Base-by-base conservation (phyloP, 2,113 vertebrate genomes). In the Prunella himalayana region DNA sequence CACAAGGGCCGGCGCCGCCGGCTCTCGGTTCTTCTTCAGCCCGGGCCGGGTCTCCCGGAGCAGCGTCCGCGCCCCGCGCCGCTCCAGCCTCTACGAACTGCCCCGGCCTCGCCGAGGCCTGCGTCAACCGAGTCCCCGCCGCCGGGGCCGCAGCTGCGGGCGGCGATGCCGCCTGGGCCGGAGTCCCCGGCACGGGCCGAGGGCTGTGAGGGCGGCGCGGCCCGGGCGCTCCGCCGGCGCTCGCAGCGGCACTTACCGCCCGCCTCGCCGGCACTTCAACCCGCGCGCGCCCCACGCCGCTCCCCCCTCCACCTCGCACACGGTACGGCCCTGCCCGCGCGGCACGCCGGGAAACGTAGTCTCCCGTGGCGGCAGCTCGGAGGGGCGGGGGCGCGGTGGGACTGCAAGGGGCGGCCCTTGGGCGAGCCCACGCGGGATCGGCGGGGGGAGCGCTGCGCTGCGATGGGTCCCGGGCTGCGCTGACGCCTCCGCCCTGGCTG, bases 271-370 rank as follows among this genome's bases (percentile, higher is more conserved):
- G 78, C 33, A 27, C 76, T 94, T 82, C 86, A 87, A 82, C 72
- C 30, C 15, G 9, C 45, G 19, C 47, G 88, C 77, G 28, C 42
- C 61, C 37, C 11, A 31, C 45, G 17, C 51, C n/a, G 18, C 72
- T 17, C 41, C 73, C 76, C 54, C 45, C 53, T 17, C 1, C 42
- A 3, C 10, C 25, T 24, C 22, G 69, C 54, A 64, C 79, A 63
- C 27, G n/a, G 94, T 42, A 11, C 42, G 53, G 68, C 57, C 92
- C 56, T 22, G n/a, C 24, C 35, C 90, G 86, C 94, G 64, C 11
- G 35, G 97, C 95, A 87, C 92, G 94, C 96, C 71, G 98, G 98
- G 96, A 98, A 44, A 79, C 87, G 98, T 97, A 97, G 98, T 98
- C 65, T 89, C 8, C 7, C 19, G 3, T n/a, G 0, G 25, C n/a